Evolutionary conservation across 2,113 vertebrate genomes (phyloP), one percentile per base, ranked within the genome.

Genomic region (Heteronetta atricapilla): DNA sequence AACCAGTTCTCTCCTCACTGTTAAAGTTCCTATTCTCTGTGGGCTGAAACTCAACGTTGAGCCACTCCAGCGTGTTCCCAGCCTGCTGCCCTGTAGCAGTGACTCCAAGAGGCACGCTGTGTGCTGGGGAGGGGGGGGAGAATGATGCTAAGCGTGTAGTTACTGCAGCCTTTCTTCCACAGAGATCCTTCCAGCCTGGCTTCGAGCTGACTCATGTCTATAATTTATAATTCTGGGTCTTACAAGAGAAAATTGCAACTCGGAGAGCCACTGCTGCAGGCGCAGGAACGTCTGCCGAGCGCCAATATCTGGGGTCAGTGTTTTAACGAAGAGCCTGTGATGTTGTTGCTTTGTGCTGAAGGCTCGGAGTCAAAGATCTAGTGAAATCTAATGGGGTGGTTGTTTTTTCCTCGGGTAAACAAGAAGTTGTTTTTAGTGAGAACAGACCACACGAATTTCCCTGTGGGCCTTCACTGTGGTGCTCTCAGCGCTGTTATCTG

Each of bases 311-410:
- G 50, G 28, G 89, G 22, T 79, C 91, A 70, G 84, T 89, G 16
- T 74, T 93, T 74, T 67, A 83, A 48, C 26, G 48, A 64, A 12
- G 90, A 86, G 58, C 3, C 0, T 34, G 20, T 68, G 69, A 86
- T 93, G 83, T 92, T 84, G 82, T 84, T 95, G 90, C 83, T 92
- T 93, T 88, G 91, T 86, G n/a, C 88, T 67, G 77, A 75, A 86
- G 77, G 16, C 60, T 48, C 31, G 26, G 70, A 93, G 67, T 90
- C 62, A 44, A 83, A 95, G 88, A 73, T 73, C 16, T 5, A 76
- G 73, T 55, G 86, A 84, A 90, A 82, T 89, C 80, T 93, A 75
- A 76, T 33, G 83, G 80, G 72, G 80, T 68, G 80, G 44, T 89
- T 77, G 70, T 3, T 89, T 85, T 84, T 85, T 12, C 70, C 76